Evolutionary conservation across 1,140 invertebrate species (phyloP), one percentile per base, ranked within the genome.

Genomic region (Ylistrum balloti): DNA sequence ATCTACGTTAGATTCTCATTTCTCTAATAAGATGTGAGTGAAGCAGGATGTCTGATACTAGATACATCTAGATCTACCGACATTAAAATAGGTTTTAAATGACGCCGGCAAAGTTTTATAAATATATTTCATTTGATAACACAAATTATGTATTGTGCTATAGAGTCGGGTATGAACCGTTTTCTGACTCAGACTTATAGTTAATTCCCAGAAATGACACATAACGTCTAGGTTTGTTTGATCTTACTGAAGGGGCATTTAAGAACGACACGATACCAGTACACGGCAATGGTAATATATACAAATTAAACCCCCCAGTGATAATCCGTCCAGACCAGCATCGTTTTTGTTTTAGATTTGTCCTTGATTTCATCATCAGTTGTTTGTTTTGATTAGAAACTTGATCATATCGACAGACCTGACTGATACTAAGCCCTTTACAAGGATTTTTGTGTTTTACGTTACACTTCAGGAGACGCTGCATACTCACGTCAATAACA

Each of bases 61-160:
- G n/a, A n/a, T n/a, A 74, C 28, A 74, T 74, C 56, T 74, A 28
- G 56, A 74, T 74, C 56, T 74, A 74, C n/a, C 1, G n/a, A 74
- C 56, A 74, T 74, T 74, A 74, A 74, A 74, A 28, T 28, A 7
- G 0, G 56, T 28, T 28, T n/a, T n/a, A 74, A 74, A 74, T 74
- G 56, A 74, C 56, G 56, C 56, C 56, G 28, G n/a, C 56, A 28
- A 74, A 74, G 22, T 17, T 74, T 28, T 74, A 28, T 5, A 74
- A 74, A 74, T 74, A 74, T n/a, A n/a, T 74, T 74, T 74, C n/a
- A 74, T 28, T 74, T 28, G 56, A 74, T 74, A 74, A 74, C 56
- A 74, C 5, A 28, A 74, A 74, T 74, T 74, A 3, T 74, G 9
- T 17, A 74, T 74, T 74, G 56, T 74, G 22, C n/a, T 28, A 7